A percentile compares a stretch with the other conserved stretches of the same genome.
phyloP scores from a whole-genome alignment of 2,113 vertebrate species.

The Asarcornis scutulata region DNA sequence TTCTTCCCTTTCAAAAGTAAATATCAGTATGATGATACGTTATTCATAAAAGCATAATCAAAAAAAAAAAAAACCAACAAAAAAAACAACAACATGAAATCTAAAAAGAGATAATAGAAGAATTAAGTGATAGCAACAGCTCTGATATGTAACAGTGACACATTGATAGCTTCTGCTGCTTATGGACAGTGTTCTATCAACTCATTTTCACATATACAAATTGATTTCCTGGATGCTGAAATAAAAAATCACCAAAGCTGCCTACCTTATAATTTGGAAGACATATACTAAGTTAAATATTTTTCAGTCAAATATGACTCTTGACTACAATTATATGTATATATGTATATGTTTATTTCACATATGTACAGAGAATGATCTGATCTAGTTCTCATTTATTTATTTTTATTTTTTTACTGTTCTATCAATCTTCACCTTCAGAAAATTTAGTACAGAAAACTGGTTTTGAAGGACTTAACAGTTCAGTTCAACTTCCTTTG shows the following conservation, averaged over 20 bases:
- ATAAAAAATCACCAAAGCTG: not conserved
- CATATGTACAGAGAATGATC: not conserved
- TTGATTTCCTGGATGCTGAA: not conserved
- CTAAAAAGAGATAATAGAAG: not conserved
- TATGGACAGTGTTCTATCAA: not conserved
- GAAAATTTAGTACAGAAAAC: not conserved
- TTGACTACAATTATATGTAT: not conserved
- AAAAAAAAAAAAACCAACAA: no score
- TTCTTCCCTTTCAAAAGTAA: not conserved
- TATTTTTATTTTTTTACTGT: not conserved
- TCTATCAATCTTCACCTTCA: not conserved
- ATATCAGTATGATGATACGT: not conserved
- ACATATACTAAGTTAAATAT: not conserved
- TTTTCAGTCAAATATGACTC: not conserved
- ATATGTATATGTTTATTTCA: no score
- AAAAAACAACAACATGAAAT: not conserved
- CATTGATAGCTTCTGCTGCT: not conserved
- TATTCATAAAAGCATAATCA: not conserved
- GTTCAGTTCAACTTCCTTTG: not conserved
- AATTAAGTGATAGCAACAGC: not conserved
- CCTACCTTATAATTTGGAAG: not conserved
- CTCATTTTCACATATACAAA: accelerated
- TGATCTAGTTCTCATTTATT: not conserved
- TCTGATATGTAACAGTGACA: not conserved
- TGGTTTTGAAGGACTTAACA: not conserved